A percentile compares a stretch with the other conserved stretches of the same genome.
Conservation (phyloP, 2,797 vertebrate species). For the Melopsittacus undulatus region DNA sequence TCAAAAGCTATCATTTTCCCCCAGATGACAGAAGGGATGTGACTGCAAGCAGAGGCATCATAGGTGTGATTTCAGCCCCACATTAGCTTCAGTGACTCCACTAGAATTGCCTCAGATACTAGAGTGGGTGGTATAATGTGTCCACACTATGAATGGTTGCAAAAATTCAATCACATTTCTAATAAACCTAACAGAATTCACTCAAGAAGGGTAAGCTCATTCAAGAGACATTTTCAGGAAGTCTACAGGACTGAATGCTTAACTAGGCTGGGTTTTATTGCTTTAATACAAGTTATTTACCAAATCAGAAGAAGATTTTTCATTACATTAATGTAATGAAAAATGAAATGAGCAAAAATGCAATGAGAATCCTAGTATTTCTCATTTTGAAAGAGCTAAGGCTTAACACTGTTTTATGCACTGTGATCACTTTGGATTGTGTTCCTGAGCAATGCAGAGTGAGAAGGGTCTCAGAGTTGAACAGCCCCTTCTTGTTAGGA, state of each 20-base stretch:
- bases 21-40: neutral
- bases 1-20: neutral
- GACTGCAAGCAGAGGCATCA: neutral
- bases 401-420: neutral
- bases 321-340: neutral
- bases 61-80: neutral
- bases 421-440: neutral
- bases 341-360: neutral
- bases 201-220: neutral
- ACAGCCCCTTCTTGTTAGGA: neutral
- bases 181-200: neutral
- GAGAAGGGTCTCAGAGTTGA: neutral
- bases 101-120: neutral
- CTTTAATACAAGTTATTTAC: neutral
- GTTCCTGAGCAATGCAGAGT: neutral
- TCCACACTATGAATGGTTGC: neutral
- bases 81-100: neutral
- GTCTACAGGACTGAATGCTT: neutral
- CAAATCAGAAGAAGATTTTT: neutral
- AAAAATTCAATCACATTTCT: neutral
- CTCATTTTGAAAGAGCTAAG: neutral
- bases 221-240: neutral
- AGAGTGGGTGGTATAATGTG: conserved; percentile 15
- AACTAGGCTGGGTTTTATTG: neutral
- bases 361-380: neutral